These are phyloP conservation scores for Epinotia brunnichana DNA, from an alignment of 2,888 invertebrate genomes.

Conservation along the genomic window DNA sequence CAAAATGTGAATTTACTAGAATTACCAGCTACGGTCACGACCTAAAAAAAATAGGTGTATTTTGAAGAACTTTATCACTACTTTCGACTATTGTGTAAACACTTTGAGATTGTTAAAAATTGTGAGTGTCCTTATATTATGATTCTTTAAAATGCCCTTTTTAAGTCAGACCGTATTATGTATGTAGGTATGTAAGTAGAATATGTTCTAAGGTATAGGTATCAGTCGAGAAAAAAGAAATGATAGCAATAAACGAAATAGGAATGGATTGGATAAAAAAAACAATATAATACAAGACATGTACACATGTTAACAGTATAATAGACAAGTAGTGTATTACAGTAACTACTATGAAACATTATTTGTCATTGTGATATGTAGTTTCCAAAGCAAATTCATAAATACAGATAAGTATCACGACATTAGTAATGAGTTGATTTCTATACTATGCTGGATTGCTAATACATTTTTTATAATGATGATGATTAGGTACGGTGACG, in stretches of 20 bases:
- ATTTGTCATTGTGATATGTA: slow-evolving; percentile 81
- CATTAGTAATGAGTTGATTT: slow-evolving; percentile 27
- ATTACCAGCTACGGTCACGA: slow-evolving; percentile 47
- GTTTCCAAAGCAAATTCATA: slow-evolving; percentile 59
- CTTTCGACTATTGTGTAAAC: not conserved
- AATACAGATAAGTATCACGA: slow-evolving; percentile 33
- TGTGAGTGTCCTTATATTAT: slow-evolving; percentile 2
- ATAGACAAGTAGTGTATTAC: slow-evolving; percentile 34
- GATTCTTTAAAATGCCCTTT: slow-evolving; percentile 25
- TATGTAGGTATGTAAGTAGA: slow-evolving; percentile 42
- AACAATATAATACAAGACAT: slow-evolving; percentile 51
- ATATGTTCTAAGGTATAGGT: slow-evolving; percentile 12
- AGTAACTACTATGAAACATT: slow-evolving; percentile 55
- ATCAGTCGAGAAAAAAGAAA: slow-evolving; percentile 31
- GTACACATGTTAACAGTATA: slow-evolving; percentile 46
- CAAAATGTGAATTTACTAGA: slow-evolving; percentile 71
- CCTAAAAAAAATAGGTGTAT: slow-evolving; percentile 29
- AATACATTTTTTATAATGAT: not conserved
- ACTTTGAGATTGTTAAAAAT: slow-evolving; percentile 1
- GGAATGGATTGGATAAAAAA: slow-evolving; percentile 23
- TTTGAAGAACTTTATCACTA: slow-evolving; percentile 12
- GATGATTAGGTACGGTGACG: too few species aligned
- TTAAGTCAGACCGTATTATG: slow-evolving; percentile 41
- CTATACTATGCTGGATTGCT: slow-evolving; percentile 27
- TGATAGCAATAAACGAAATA: slow-evolving; percentile 32